Evolutionary conservation across 2,888 invertebrate species (phyloP), one percentile per base, ranked within the genome.

Genomic region (Allolobophora icterica): DNA sequence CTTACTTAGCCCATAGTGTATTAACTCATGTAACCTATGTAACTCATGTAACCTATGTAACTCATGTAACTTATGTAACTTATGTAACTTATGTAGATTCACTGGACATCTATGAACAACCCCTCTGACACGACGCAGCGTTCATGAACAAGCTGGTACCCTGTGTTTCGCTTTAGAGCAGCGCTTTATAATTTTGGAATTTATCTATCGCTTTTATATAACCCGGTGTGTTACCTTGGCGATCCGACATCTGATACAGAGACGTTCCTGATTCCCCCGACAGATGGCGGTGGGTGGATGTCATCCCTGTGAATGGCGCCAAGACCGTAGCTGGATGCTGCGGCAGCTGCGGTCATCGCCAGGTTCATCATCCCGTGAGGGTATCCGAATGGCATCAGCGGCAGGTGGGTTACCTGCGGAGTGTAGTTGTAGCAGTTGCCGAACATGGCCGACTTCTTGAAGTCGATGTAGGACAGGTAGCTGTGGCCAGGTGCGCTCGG

Each of bases 351-450:
- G n/a, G 94, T 94, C 94, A 94, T 94, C 33, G 94, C 94, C 89
- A 93, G 90, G 40, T 94, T 94, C 58, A 94, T 93, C 93, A 94
- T 93, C 91, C 94, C 93, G 3, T 90, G 90, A 35, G 94, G 94
- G 91, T 94, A 94, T 90, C 93, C 94, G 45, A 94, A 92, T 89
- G 94, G 94, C 94, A 94, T 94, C 91, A 94, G 94, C 4, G 94
- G 94, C 93, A 94, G 93, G 52, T 94, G 93, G 15, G 91, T 89
- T 6, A 89, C 84, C 35, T 87, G 91, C 90, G 94, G 94, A 0
- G 94, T 94, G 91, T 94, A 94, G 87, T 94, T 94, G 91, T 94
- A 95, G 21, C 94, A 89, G 87, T 83, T 84, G n/a, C 90, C 90
- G 35, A 90, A 90, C 84, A 90, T 84, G n/a, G 90, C 30, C 19